Evolutionary conservation across 2,113 vertebrate genomes (phyloP), one percentile per base, ranked within the genome.

Genomic region (Pseudorhombus dupliciocellatus): DNA sequence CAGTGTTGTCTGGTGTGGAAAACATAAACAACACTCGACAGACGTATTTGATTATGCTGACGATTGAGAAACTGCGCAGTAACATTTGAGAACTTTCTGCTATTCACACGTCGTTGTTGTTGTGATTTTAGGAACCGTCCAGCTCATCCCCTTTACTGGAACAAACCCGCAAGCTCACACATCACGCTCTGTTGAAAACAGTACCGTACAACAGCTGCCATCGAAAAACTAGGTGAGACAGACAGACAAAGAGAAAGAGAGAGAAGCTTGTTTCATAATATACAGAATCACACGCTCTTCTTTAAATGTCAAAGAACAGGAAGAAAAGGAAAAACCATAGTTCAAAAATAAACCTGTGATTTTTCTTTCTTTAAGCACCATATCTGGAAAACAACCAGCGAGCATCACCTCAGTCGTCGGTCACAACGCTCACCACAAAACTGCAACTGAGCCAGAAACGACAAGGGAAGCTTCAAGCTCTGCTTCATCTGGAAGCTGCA

Each of bases 191-290:
- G 48, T 89, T 96, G 58, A 95, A 92, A 84, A 90, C 94, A 0
- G 88, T 87, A 1, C 94, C 96, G 0, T 98, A 98, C 75, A 96
- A 89, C 90, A 97, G 96, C 87, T 95, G 96, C 84, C 95, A 95
- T 75, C 89, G 87, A 64, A 95, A 88, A 73, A 82, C 56, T 15
- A 94, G 94, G 96, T 97, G 48, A 34, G 66, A 22, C 3, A 9
- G 4, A 18, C 14, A n/a, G n/a, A n/a, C n/a, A n/a, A n/a, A n/a
- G n/a, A n/a, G n/a, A n/a, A n/a, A n/a, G 48, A 34, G 66, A 22
- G 4, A 9, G 4, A 18, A 10, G 14, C 20, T 15, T 21, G 1
- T 11, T 50, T 46, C 42, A 20, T 7, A 46, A 18, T 1, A 46
- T 7, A 46, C 42, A 18, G 42, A 37, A 37, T 37, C 34, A 10